Base-by-base conservation (phyloP, 2,888 invertebrate genomes). In the Yponomeuta cagnagella region DNA sequence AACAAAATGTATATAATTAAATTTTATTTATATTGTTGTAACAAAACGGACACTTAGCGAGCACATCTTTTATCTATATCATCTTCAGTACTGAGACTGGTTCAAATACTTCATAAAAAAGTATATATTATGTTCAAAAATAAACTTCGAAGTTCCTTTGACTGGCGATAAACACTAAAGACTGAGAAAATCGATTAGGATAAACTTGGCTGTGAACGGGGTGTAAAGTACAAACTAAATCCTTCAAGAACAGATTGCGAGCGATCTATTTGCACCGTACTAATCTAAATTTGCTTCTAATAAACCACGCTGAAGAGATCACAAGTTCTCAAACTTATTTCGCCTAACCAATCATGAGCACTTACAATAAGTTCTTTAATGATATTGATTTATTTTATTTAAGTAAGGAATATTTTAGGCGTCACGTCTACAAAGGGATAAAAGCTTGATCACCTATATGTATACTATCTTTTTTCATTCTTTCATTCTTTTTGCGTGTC, bases 271-370 rank as follows among this genome's bases (percentile, higher is more conserved):
- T 12, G 65, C 65, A 12, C 65, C 33, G 65, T 33, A 65, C 65
- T 65, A 65, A 65, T 65, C 65, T 65, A 65, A 65, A 65, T 65
- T 65, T 65, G 65, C 65, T 31, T 65, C 65, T 65, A 31, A 33
- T 58, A 58, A 12, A 58, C 1, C 15, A 58, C 52, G 52, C 52
- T 58, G 12, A 58, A 15, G 52, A 52, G 52, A 43, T 43, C 43
- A 43, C 43, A 43, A 43, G 8, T 43, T 43, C 43, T 43, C 43
- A 43, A 43, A 43, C 43, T 43, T 8, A 33, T 33, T 33, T 2
- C 33, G 2, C 33, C 33, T 33, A 33, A 33, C 23, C 23, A 23
- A 23, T 23, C 23, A 23, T 23, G 23, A 23, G 23, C 23, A 23
- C 23, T 23, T 23, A 23, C 23, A 23, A 23, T 23, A 23, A 23